Percentiles rank a stretch among this genome's conserved stretches.
Conservation (phyloP, 1,140 invertebrate genomes). For the Holotrichia oblita region DNA sequence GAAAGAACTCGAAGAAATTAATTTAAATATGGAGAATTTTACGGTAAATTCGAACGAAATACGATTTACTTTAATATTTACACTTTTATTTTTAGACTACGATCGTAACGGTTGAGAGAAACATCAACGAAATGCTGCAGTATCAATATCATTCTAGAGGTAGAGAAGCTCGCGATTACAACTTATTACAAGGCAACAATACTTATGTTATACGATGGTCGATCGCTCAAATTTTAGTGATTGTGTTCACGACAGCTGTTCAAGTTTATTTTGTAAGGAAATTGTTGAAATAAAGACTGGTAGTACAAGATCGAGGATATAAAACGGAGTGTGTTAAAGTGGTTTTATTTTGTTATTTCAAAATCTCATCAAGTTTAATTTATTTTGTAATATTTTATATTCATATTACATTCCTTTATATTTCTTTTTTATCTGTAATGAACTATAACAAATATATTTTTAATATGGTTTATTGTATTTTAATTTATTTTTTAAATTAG, state of each 20-base stretch:
- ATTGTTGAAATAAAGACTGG: slow-evolving; percentile 79
- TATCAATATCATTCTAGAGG: slow-evolving; percentile 80
- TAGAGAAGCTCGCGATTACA: slow-evolving; percentile 82
- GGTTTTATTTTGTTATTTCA: background rate
- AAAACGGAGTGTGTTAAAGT: slow-evolving; percentile 12
- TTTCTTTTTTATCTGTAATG: too few relatives aligned
- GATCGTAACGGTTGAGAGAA: slow-evolving; percentile 79
- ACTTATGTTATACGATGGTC: slow-evolving; percentile 89
- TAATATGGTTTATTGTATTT: background rate
- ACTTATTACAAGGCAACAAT: slow-evolving; percentile 85
- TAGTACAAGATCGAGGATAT: slow-evolving; percentile 63
- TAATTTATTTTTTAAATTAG: too few relatives aligned
- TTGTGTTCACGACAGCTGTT: slow-evolving; percentile 76
- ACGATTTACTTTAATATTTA: background rate
- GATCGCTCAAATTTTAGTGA: slow-evolving; percentile 83
- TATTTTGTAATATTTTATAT: background rate
- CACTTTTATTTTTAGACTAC: slow-evolving; percentile 70
- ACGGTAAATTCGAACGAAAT: slow-evolving; percentile 70
- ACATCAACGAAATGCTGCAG: too few relatives aligned
- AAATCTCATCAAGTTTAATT: background rate
- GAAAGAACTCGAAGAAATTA: slow-evolving; percentile 87
- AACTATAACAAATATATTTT: background rate
- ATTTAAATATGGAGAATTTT: slow-evolving; percentile 90
- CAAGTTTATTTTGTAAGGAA: slow-evolving; percentile 91
- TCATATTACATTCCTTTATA: background rate